Base-by-base conservation (phyloP, 1,140 invertebrate genomes). In the Ptiloglossa arizonensis region DNA sequence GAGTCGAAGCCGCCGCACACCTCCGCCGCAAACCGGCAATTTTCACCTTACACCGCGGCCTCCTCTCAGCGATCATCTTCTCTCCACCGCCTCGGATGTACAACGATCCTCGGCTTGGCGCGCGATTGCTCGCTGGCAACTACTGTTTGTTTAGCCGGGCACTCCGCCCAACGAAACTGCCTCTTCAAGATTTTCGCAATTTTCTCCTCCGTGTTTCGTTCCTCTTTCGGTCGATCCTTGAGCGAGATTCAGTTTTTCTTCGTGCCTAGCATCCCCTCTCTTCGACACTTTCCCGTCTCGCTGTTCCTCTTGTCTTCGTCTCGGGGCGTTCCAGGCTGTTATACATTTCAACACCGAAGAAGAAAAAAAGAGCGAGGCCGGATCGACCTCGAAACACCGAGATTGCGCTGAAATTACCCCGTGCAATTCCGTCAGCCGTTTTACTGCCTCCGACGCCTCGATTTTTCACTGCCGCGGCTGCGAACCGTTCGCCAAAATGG, bases 141-240 rank as follows among this genome's bases (percentile, higher is more conserved):
- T 88, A 88, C 87, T 88, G 87, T 88, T 88, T 88, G 87, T 85
- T 88, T 87, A 88, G 82, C 79, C 60, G 82, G 68, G 75, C 82
- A 71, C 73, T 82, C 69, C 81, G 72, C 68, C 71, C 75, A 75
- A 57, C 52, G 50, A 73, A 73, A 81, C 68, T 70, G 66, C 79
- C 59, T 29, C 63, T 66, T 48, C 29, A 74, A 74, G 56, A 50
- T 85, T 81, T 81, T 73, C 71, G 80, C 76, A 80, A 82, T 83
- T 83, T 81, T 44, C 79, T 74, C 46, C 57, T 19, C 38, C 32
- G 27, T 41, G 5, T 41, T 15, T 48, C 29, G 32, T 46, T n/a
- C 69, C 13, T 48, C 67, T 71, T 62, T 6, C 24, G 46, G 22
- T 13, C 60, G 32, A 32, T 67, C 24, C 38, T 57, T 22, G 8